These are phyloP conservation scores for Petrophora chlorosata DNA, from an alignment of 2,888 invertebrate species.

Conservation along the genomic window DNA sequence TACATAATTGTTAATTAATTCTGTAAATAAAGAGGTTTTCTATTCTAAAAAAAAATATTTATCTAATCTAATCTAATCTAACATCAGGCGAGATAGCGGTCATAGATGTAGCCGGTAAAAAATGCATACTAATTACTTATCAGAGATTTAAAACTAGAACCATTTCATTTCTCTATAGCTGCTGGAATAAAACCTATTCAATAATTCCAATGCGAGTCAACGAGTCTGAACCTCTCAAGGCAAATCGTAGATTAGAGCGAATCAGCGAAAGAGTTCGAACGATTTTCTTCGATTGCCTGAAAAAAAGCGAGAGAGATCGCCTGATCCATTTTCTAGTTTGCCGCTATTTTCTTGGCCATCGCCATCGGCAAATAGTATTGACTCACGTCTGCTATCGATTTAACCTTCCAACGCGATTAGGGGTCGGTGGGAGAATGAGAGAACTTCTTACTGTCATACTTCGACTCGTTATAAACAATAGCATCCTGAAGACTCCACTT, in stretches of 20 bases:
- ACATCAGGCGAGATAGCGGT: too few species aligned
- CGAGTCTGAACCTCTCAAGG: conserved; percentile 1
- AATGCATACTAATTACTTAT: too few species aligned
- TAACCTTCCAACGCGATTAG: conserved; percentile 51
- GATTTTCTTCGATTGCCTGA: conserved; percentile 15
- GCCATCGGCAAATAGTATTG: conserved; percentile 56
- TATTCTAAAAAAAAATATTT: too few species aligned
- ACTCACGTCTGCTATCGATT: conserved; percentile 61
- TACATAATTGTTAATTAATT: too few species aligned
- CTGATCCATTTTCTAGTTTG: conserved; percentile 34
- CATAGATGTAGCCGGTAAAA: too few species aligned
- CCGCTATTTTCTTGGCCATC: conserved; percentile 36
- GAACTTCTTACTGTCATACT: conserved; percentile 25
- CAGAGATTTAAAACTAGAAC: too few species aligned
- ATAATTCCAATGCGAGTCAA: not conserved
- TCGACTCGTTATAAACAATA: not conserved
- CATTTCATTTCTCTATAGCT: too few species aligned
- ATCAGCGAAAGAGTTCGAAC: conserved; percentile 7
- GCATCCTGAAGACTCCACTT: not conserved
- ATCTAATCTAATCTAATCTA: too few species aligned
- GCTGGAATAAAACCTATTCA: not conserved
- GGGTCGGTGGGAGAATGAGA: conserved; percentile 39
- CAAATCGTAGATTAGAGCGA: conserved; percentile 16
- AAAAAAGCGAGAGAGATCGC: conserved; percentile 28
- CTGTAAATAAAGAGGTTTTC: too few species aligned